Evolutionary conservation across 2,888 invertebrate species (phyloP).

Genomic region (Phaedon cochleariae): DNA sequence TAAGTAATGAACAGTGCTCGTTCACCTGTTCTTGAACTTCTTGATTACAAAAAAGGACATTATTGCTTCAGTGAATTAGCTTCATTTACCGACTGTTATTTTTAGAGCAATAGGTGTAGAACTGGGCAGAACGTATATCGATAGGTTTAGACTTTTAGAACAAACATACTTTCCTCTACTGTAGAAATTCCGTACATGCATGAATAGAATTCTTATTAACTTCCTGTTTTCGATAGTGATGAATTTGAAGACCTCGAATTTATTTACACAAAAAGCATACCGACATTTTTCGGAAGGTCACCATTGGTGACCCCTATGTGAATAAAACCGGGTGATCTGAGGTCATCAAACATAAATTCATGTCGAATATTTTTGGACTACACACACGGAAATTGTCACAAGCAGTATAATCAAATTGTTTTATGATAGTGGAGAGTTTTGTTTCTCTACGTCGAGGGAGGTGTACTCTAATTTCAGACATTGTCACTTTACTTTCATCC

Average conservation of each 20-base stretch:
- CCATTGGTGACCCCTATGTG: slow-evolving; percentile 26
- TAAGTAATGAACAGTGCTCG: not conserved
- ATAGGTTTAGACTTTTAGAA: not conserved
- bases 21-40: slow-evolving; percentile 19
- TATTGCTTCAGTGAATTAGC: slow-evolving; percentile 12
- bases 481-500: too few relatives aligned
- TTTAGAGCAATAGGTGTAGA: too few relatives aligned
- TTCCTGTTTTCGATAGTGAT: not conserved
- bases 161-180: not conserved
- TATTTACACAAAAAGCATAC: not conserved
- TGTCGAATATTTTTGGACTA: too few relatives aligned
- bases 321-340: slow-evolving; percentile 20
- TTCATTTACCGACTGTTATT: not conserved
- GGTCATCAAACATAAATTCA: slow-evolving; percentile 16
- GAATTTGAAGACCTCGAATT: slow-evolving; percentile 5
- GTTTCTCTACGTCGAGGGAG: too few relatives aligned
- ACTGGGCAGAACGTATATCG: too few relatives aligned
- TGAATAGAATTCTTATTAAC: not conserved
- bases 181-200: not conserved
- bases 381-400: too few relatives aligned
- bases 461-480: too few relatives aligned
- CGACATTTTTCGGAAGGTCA: slow-evolving; percentile 23
- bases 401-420: too few relatives aligned
- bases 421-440: too few relatives aligned
- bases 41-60: slow-evolving; percentile 10